Evolutionary conservation across 2,888 invertebrate genomes (phyloP).

Genomic region (Trissoscelio sp.): DNA sequence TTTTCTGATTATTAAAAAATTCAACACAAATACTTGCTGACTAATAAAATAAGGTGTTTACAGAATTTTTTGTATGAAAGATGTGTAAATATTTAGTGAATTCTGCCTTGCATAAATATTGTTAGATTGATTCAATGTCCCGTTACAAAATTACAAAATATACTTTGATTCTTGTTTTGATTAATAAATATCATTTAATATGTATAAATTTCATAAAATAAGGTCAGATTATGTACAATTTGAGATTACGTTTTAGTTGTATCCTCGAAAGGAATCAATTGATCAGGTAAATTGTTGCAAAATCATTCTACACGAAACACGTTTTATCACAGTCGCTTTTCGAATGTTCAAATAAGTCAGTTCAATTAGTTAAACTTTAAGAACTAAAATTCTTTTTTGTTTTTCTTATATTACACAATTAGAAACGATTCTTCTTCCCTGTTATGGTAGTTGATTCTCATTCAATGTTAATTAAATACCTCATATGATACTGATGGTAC

Average conservation of each 20-base stretch:
- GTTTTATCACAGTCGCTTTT: conserved; percentile 43
- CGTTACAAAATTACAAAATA: conserved; percentile 5
- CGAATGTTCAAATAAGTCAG: conserved; percentile 14
- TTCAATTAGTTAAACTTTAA: conserved; percentile 2
- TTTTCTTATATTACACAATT: not conserved
- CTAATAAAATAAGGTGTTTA: not conserved
- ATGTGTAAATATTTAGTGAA: too few relatives aligned
- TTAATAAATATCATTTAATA: not conserved
- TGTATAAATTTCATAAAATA: conserved; percentile 20
- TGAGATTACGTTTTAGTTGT: not conserved
- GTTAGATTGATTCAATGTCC: not conserved
- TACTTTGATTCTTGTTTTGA: not conserved
- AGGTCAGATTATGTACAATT: conserved; percentile 20
- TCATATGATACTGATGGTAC: conserved; percentile 80
- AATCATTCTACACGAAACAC: conserved; percentile 3
- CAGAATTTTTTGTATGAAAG: not conserved
- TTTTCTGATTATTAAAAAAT: not conserved
- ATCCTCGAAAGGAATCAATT: conserved; percentile 1
- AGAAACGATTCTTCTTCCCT: not conserved
- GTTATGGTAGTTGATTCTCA: conserved; percentile 20
- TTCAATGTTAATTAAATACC: conserved; percentile 67
- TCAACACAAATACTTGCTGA: not conserved
- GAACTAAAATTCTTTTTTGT: conserved; percentile 19
- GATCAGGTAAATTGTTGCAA: conserved; percentile 6
- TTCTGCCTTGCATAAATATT: not conserved